Base-by-base conservation (phyloP, 2,888 invertebrate species). In the Xylocampa areola region DNA sequence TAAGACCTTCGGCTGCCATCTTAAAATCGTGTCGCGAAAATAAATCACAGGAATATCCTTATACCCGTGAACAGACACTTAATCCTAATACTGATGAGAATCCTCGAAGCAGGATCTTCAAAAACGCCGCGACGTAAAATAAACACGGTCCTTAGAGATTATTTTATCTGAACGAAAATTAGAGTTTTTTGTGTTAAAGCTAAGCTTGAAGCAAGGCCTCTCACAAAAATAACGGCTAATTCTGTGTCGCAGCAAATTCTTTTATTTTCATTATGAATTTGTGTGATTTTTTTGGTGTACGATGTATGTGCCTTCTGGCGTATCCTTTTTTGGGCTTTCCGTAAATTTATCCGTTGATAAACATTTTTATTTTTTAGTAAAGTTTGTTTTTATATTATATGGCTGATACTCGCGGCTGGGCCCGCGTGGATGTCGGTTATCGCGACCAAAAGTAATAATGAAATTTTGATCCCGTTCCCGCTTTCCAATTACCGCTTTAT, bases 211-310 rank as follows among this genome's bases (percentile, higher is more conserved):
- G 55, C 41, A 21, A 53, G 50, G 52, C 23, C 50, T 32, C 2
- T 0, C 58, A 67, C 57, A 76, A 73, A 76, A 73, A 76, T 76
- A 62, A 58, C 54, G 21, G 48, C 49, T 73, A 60, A 70, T 67
- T 64, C 57, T 52, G 43, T 60, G 55, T 45, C 64, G 35, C 32
- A 40, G 37, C 30, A 47, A 59, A 59, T 65, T 52, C 32, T 52
- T n/a, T 53, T 69, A 43, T 50, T 50, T 63, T 52, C 62, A 23
- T 51, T 35, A 16, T 23, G 13, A 39, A 40, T 59, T 50, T 40
- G 43, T 61, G 17, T 55, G 40, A 41, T 49, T 68, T 54, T 43
- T 52, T 54, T 47, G 41, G 25, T 37, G 11, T n/a, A n/a, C n/a
- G n/a, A n/a, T n/a, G n/a, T n/a, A n/a, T 8, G 23, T 36, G 11